Conservation (phyloP, 2,888 invertebrate genomes). For the Chymomyza caudatula region DNA sequence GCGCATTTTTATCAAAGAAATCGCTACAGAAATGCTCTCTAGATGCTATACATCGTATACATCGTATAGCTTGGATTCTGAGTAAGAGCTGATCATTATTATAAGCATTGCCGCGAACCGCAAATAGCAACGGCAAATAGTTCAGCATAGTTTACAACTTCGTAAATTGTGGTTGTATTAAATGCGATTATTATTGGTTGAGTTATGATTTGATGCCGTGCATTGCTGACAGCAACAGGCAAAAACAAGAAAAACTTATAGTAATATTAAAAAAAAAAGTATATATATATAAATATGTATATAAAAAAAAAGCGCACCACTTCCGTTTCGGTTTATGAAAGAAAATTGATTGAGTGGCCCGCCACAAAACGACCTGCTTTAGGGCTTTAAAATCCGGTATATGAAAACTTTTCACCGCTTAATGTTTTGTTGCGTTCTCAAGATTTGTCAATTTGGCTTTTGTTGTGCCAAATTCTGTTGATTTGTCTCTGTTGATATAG, state of each 20-base stretch:
- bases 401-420: constrained; percentile 26
- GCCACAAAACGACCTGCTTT: not conserved
- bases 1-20: constrained; percentile 60
- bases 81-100: constrained; percentile 37
- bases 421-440: constrained; percentile 3
- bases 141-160: not conserved
- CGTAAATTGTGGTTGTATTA: not conserved
- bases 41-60: not conserved
- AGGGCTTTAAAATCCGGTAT: not conserved
- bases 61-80: constrained; percentile 48
- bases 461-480: constrained; percentile 9
- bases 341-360: constrained; percentile 58
- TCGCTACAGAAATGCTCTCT: constrained; percentile 38
- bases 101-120: constrained; percentile 24
- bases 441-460: constrained; percentile 35
- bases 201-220: not conserved
- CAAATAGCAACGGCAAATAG: constrained; percentile 12
- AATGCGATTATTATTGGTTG: constrained; percentile 6
- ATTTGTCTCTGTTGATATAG: constrained; percentile 54
- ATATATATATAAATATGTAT: no score
- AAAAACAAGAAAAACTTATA: constrained; percentile 41
- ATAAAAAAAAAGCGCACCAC: constrained; percentile 52
- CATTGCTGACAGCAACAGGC: constrained; percentile 10
- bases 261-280: constrained; percentile 59
- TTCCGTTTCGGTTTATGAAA: constrained; percentile 68